Percentiles rank a stretch among this genome's conserved stretches.
Evolutionary conservation across 2,888 invertebrate species (phyloP).

Genomic region (Clivina fossor): DNA sequence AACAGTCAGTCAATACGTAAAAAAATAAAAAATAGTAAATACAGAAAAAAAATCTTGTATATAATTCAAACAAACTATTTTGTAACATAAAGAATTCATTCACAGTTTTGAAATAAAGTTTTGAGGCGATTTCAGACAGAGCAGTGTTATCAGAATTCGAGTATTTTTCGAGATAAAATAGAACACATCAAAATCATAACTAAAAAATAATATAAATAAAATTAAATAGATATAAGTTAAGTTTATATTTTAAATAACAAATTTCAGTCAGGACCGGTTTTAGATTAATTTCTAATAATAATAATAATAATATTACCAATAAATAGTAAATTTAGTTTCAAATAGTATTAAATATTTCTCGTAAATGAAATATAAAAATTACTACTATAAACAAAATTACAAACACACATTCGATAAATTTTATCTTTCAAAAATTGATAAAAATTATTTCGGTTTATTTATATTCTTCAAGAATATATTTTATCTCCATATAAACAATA

Average conservation of each 20-base stretch:
- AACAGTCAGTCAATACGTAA: no score
- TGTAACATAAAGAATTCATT: constrained; percentile 27
- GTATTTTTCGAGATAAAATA: constrained; percentile 32
- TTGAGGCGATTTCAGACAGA: constrained; percentile 18
- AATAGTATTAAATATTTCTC: no score
- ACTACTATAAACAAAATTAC: neutral
- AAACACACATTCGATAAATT: neutral
- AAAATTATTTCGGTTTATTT: no score
- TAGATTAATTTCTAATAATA: neutral
- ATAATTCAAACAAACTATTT: neutral
- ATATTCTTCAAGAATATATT: no score
- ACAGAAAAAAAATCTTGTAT: constrained; percentile 17
- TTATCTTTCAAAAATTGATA: no score
- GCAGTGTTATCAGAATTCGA: constrained; percentile 28
- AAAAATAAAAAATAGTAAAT: constrained; percentile 20
- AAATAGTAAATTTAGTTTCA: no score
- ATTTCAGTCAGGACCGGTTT: neutral
- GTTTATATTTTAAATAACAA: neutral
- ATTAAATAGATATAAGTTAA: no score
- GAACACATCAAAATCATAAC: constrained; percentile 26
- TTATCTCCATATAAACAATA: no score
- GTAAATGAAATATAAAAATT: neutral
- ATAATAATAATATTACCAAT: neutral
- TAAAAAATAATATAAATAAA: no score
- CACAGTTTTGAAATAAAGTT: constrained; percentile 22